These are phyloP conservation scores for Cydia fagiglandana DNA, from an alignment of 1,140 invertebrate species.

Conservation along the genomic window DNA sequence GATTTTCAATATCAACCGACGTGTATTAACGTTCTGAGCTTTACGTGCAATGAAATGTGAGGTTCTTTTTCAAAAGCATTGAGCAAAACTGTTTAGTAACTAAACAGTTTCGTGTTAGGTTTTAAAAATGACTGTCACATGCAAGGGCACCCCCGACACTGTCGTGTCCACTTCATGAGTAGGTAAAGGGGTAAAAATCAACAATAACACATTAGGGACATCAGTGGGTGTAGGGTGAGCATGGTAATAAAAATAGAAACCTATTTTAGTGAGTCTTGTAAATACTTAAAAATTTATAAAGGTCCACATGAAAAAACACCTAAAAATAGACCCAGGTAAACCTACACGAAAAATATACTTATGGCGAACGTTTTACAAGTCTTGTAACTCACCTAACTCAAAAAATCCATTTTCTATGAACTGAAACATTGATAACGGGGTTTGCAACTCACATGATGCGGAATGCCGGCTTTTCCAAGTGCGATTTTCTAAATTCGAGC, in stretches of 20 bases:
- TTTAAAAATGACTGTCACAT: neutral
- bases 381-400: too few relatives aligned
- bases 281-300: too few relatives aligned
- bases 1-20: too few relatives aligned
- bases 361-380: too few relatives aligned
- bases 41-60: conserved; percentile 1
- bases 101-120: neutral
- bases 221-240: conserved; percentile 4
- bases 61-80: neutral
- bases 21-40: neutral
- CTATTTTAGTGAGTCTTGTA: neutral
- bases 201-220: conserved; percentile 22
- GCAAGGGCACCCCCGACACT: neutral
- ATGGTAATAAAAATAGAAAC: neutral
- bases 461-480: too few relatives aligned
- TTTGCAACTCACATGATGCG: too few relatives aligned
- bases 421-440: too few relatives aligned
- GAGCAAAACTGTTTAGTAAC: neutral
- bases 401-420: too few relatives aligned
- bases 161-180: neutral
- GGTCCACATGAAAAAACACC: too few relatives aligned
- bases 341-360: too few relatives aligned
- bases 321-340: too few relatives aligned
- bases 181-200: conserved; percentile 20
- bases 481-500: too few relatives aligned